These are phyloP conservation scores for Drosophila arawakana DNA, from an alignment of 1,140 invertebrate genomes.

Conservation along the genomic window DNA sequence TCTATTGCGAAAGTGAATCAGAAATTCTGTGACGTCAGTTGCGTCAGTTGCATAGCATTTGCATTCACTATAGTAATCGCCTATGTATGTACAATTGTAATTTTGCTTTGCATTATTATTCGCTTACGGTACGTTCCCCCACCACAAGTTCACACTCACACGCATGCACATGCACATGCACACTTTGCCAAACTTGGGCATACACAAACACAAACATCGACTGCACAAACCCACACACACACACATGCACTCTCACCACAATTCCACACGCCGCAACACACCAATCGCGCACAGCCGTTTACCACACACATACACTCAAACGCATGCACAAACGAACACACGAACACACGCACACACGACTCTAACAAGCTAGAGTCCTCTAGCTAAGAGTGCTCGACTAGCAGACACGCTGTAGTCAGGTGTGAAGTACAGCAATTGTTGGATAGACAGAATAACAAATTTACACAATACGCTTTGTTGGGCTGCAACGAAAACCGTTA, in stretches of 20 bases:
- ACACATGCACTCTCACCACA: not conserved
- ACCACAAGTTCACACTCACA: constrained; percentile 3
- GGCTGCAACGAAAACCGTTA: not conserved
- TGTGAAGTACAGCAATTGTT: constrained; percentile 4
- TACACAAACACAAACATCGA: constrained; percentile 9
- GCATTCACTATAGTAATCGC: constrained; percentile 15
- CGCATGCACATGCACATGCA: not conserved
- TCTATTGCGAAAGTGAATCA: constrained; percentile 2
- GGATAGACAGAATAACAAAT: not conserved
- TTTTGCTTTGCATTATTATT: constrained; percentile 19
- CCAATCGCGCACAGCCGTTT: constrained; percentile 10
- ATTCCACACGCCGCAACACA: constrained; percentile 14
- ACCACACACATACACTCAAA: not conserved
- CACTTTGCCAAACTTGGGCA: constrained; percentile 2
- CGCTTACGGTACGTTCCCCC: constrained; percentile 6
- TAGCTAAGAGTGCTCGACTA: constrained; percentile 6
- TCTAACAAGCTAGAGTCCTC: constrained; percentile 6
- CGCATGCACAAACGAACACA: constrained; percentile 4
- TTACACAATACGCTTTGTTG: not conserved
- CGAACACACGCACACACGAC: not conserved
- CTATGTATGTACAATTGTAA: constrained; percentile 5
- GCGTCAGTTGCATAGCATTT: not conserved
- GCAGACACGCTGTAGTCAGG: constrained; percentile 12
- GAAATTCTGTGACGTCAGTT: not conserved
- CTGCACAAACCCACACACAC: constrained; percentile 11